Percentiles rank a stretch among this genome's conserved stretches.
Conservation (phyloP, 2,797 vertebrate genomes). For the Momotus momota region DNA sequence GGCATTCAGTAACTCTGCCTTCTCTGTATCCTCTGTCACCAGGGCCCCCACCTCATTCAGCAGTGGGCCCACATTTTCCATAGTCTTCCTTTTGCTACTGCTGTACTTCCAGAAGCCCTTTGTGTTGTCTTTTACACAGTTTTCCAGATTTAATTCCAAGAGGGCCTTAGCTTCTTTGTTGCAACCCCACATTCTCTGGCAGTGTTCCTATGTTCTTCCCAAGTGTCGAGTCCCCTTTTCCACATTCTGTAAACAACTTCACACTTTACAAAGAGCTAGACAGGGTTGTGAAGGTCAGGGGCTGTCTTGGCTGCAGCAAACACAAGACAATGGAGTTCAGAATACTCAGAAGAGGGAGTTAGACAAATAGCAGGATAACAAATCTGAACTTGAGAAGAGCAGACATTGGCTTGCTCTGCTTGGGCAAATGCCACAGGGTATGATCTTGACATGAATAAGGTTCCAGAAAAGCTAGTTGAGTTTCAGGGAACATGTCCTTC, state of each 20-base stretch:
- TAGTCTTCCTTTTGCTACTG: too few species aligned
- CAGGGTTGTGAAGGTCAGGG: background rate
- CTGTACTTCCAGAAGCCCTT: too few species aligned
- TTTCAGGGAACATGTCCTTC: background rate
- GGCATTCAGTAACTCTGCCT: too few species aligned
- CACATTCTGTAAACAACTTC: background rate
- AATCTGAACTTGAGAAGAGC: background rate
- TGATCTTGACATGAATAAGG: background rate
- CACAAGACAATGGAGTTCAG: background rate
- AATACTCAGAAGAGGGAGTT: background rate
- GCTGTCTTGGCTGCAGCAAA: background rate
- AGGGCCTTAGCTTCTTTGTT: too few species aligned
- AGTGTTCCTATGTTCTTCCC: too few species aligned
- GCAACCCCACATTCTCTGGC: too few species aligned
- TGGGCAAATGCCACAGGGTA: background rate
- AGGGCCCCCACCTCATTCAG: too few species aligned
- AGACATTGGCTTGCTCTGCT: background rate
- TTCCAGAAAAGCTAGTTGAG: background rate
- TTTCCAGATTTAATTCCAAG: too few species aligned
- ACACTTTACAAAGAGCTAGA: background rate
- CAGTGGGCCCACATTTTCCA: too few species aligned
- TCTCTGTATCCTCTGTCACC: too few species aligned
- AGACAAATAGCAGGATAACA: background rate
- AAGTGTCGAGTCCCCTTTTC: too few species aligned
- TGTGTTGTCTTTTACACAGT: too few species aligned